Base-by-base conservation (phyloP, 2,888 invertebrate genomes). In the Cosmia pyralina region DNA sequence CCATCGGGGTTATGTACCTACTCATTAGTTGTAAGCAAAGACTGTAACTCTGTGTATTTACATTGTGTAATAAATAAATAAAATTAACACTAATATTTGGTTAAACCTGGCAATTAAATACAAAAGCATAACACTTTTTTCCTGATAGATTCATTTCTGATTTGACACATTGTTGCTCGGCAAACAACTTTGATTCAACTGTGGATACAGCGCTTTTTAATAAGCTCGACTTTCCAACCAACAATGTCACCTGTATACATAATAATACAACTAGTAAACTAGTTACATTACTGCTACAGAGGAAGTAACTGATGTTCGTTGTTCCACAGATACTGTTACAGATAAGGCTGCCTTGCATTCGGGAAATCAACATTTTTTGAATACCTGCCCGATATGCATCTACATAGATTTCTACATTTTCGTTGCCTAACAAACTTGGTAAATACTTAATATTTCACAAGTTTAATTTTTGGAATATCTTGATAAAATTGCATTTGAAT, bases 301-400 rank as follows among this genome's bases (percentile, higher is more conserved):
- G 71, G 72, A 75, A 81, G 83, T 71, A 50, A 69, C 81, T 63
- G 74, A 75, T 78, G 74, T 77, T 70, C 60, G 75, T 70, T 82
- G 74, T 76, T 69, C 57, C 46, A 58, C 46, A 65, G 84, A 85
- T 85, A 80, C 78, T 34, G 41, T 71, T n/a, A 4, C 4, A 63
- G 81, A 82, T 81, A 82, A 80, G 59, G n/a, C 52, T 64, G 73
- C 38, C 57, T 72, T 66, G 68, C 77, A 75, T 83, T 79, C 60
- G 72, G 78, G 69, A 82, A 66, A 82, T 82, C 74, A 78, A 82
- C 85, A 82, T 83, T 75, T 85, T 83, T 85, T 66, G 64, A 83
- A 85, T 85, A 72, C 81, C 63, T 38, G 38, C 17, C 15, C 38
- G 79, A 85, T 85, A 76, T 28, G 28, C 53, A 85, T 85, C 79